Conservation (phyloP, 1,140 invertebrate genomes). For the Tetragonula clypearis region DNA sequence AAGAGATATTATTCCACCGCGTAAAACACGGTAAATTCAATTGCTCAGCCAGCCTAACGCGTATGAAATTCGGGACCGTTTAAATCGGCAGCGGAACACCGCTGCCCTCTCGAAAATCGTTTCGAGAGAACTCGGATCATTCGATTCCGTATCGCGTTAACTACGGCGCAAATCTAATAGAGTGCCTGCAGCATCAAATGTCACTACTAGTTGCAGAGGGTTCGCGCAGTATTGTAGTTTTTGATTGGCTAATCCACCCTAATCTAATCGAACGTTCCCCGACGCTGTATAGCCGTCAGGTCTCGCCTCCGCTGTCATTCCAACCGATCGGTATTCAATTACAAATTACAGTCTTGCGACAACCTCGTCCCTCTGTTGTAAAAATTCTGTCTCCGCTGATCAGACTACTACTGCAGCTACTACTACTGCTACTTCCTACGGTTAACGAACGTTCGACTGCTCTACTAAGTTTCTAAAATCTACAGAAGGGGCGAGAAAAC, state of each 20-base stretch:
- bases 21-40: neutral
- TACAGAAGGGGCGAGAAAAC: neutral
- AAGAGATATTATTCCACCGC: neutral
- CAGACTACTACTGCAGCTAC: too few species aligned
- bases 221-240: slow-evolving; percentile 79
- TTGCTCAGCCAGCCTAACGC: neutral
- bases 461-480: neutral
- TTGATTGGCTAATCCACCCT: slow-evolving; percentile 81
- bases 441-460: too few species aligned
- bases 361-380: neutral
- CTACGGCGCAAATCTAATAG: slow-evolving; percentile 80
- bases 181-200: slow-evolving; percentile 79
- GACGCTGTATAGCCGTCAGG: slow-evolving; percentile 40
- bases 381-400: neutral
- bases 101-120: slow-evolving; percentile 66
- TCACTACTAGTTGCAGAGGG: slow-evolving; percentile 74
- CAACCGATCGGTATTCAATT: slow-evolving; percentile 64
- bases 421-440: too few species aligned
- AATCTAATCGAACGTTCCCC: slow-evolving; percentile 78
- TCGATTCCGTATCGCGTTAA: slow-evolving; percentile 80
- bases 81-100: slow-evolving; percentile 29
- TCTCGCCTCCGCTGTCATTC: slow-evolving; percentile 47
- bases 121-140: slow-evolving; percentile 75
- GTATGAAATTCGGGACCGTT: neutral
- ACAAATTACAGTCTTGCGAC: slow-evolving; percentile 61